These are phyloP conservation scores for Galago senegalensis DNA, from an alignment of 2,797 vertebrate genomes.

Conservation along the genomic window DNA sequence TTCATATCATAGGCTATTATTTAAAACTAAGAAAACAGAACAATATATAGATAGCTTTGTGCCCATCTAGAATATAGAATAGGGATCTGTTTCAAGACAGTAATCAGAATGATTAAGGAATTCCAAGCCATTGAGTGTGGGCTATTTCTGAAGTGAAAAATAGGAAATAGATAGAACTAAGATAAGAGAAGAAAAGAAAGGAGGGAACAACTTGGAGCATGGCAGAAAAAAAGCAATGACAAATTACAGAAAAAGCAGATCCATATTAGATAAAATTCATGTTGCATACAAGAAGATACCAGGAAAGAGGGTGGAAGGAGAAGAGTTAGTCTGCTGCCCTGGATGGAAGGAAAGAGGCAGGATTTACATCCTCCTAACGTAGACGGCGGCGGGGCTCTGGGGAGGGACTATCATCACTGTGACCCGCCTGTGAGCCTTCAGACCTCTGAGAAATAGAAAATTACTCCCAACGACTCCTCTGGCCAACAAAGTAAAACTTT, in stretches of 20 bases:
- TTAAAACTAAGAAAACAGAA: slow-evolving; percentile 20
- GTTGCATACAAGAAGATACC: background rate
- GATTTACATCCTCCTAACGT: background rate
- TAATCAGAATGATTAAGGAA: background rate
- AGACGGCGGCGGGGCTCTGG: background rate
- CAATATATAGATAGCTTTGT: background rate
- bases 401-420: background rate
- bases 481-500: background rate
- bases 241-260: background rate
- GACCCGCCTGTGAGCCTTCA: background rate
- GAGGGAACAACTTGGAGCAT: background rate
- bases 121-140: background rate
- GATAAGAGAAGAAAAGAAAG: background rate
- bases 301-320: background rate
- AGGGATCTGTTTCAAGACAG: background rate
- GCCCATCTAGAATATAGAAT: background rate
- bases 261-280: background rate
- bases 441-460: slow-evolving; percentile 40
- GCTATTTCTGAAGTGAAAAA: background rate
- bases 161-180: background rate
- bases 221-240: background rate
- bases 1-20: background rate
- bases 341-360: background rate
- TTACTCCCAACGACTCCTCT: background rate
- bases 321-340: background rate